Conservation (phyloP, 2,888 invertebrate species). For the Scaptomyza flava region DNA sequence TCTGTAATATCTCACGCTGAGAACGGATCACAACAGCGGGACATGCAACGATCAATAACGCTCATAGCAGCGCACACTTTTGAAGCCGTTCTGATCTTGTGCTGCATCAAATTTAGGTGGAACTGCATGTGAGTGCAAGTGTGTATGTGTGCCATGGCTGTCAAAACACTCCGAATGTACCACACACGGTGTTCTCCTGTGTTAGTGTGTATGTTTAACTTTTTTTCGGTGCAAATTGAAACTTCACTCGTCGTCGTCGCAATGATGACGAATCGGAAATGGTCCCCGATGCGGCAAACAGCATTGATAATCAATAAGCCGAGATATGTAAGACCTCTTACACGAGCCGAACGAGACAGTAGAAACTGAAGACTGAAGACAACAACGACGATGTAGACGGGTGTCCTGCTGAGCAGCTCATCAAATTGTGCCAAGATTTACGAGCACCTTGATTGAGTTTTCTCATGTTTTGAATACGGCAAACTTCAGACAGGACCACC, state of each 20-base stretch:
- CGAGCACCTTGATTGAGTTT: conserved; percentile 79
- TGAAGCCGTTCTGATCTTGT: conserved; percentile 59
- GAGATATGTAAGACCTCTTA: conserved; percentile 68
- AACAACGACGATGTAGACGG: conserved; percentile 27
- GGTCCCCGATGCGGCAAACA: conserved; percentile 63
- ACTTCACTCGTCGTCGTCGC: conserved; percentile 47
- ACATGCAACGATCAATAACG: conserved; percentile 73
- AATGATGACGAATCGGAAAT: conserved; percentile 79
- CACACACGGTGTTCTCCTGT: conserved; percentile 61
- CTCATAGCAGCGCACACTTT: conserved; percentile 60
- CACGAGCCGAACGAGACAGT: conserved; percentile 30
- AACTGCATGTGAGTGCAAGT: conserved; percentile 46
- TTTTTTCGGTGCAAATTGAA: conserved; percentile 61
- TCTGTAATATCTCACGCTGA: conserved; percentile 68
- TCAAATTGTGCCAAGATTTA: conserved; percentile 79
- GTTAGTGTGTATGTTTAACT: background rate
- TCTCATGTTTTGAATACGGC: conserved; percentile 80
- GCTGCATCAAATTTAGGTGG: conserved; percentile 71
- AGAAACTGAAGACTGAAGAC: background rate
- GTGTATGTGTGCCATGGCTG: conserved; percentile 52
- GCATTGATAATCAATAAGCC: conserved; percentile 75
- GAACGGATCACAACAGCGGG: conserved; percentile 80
- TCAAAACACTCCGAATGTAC: conserved; percentile 73
- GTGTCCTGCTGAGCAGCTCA: conserved; percentile 75
- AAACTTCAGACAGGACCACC: conserved; percentile 79